These are phyloP conservation scores for Brachionus calyciflorus DNA, from an alignment of 1,140 invertebrate species.

Conservation along the genomic window DNA sequence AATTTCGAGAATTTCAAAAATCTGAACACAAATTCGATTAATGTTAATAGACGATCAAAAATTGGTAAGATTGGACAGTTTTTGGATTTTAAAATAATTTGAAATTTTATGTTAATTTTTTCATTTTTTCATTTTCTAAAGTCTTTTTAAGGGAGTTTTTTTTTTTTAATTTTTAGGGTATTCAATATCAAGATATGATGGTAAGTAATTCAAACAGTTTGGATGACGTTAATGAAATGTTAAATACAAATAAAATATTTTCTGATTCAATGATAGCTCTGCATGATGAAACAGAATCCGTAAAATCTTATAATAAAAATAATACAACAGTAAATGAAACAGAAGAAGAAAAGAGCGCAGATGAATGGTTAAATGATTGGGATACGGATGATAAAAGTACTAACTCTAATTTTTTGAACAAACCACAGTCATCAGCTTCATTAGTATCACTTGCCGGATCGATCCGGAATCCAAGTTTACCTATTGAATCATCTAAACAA, in stretches of 20 bases:
- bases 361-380: conserved; percentile 5
- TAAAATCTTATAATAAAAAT: neutral
- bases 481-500: neutral
- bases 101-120: no score
- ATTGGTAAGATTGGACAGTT: no score
- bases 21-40: no score
- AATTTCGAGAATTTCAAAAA: no score
- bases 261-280: conserved; percentile 45
- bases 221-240: neutral
- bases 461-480: neutral
- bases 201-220: conserved; percentile 4
- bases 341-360: neutral
- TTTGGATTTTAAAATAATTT: no score
- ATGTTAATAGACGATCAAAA: no score
- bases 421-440: neutral
- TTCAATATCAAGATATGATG: neutral
- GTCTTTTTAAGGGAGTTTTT: neutral
- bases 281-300: conserved; percentile 23
- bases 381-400: neutral
- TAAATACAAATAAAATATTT: conserved; percentile 1
- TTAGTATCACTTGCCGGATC: neutral
- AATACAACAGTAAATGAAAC: neutral
- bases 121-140: neutral
- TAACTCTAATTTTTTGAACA: neutral
- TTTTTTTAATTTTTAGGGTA: neutral